Conservation (phyloP, 2,797 vertebrate species). For the Mus caroli region DNA sequence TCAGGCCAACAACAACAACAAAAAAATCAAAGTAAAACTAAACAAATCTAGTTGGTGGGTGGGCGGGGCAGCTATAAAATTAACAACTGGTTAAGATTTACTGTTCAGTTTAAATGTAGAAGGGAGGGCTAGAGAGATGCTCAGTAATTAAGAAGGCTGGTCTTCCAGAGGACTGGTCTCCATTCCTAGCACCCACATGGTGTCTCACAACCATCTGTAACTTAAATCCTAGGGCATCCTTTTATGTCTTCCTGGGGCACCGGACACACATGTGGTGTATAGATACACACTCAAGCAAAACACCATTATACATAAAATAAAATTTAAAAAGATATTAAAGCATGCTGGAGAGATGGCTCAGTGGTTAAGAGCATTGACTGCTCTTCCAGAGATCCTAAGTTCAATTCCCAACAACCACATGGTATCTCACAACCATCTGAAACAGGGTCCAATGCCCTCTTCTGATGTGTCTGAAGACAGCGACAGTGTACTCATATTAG, state of each 20-base stretch:
- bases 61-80: background rate
- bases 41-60: background rate
- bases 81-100: conserved; percentile 18
- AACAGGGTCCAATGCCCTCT: background rate
- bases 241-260: background rate
- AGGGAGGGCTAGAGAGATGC: background rate
- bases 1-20: background rate
- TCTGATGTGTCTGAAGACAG: background rate
- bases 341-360: background rate
- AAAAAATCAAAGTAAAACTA: conserved; percentile 45
- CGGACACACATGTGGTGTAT: background rate
- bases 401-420: background rate
- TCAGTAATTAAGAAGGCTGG: background rate
- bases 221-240: background rate
- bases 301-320: background rate
- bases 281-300: background rate
- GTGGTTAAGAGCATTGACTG: background rate
- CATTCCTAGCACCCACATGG: background rate
- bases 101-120: conserved; percentile 51
- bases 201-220: background rate
- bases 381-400: background rate
- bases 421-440: background rate
- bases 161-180: background rate
- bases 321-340: background rate
- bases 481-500: background rate